phyloP scores from a whole-genome alignment of 2,888 invertebrate genomes.

The Hymenopus coronatus region DNA sequence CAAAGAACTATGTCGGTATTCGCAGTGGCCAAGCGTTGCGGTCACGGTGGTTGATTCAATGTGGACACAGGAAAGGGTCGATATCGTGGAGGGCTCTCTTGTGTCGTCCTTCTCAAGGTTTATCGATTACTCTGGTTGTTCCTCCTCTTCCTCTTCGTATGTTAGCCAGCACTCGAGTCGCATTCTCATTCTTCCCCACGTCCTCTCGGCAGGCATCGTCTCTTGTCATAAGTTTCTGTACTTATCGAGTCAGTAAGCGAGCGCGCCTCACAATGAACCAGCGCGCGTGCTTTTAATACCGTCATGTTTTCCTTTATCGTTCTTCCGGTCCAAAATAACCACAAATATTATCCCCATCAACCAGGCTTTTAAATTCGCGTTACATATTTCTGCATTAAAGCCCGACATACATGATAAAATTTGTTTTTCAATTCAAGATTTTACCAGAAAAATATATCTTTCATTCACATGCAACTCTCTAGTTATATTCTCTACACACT shows the following conservation, averaged over 20 bases:
- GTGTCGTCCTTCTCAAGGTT: constrained; percentile 13
- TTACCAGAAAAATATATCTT: too few relatives aligned
- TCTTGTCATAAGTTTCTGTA: constrained; percentile 6
- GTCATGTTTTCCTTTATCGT: too few relatives aligned
- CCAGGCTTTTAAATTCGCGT: too few relatives aligned
- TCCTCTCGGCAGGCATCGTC: background rate
- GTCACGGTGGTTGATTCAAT: background rate
- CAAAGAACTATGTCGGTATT: background rate
- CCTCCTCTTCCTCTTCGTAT: background rate
- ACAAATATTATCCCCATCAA: too few relatives aligned
- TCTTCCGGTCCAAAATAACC: too few relatives aligned
- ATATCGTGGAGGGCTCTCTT: background rate
- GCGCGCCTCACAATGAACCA: background rate
- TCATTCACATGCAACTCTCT: too few relatives aligned
- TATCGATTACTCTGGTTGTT: constrained; percentile 27
- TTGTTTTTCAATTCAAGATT: too few relatives aligned
- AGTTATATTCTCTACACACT: too few relatives aligned
- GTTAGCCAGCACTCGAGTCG: background rate
- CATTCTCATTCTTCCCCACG: background rate
- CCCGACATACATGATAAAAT: too few relatives aligned
- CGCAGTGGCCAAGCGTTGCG: background rate
- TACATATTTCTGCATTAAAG: too few relatives aligned
- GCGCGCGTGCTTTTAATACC: background rate
- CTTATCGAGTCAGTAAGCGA: constrained; percentile 7
- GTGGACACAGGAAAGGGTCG: background rate